phyloP scores from a whole-genome alignment of 2,797 vertebrate genomes.

The Lophura swinhoii region DNA sequence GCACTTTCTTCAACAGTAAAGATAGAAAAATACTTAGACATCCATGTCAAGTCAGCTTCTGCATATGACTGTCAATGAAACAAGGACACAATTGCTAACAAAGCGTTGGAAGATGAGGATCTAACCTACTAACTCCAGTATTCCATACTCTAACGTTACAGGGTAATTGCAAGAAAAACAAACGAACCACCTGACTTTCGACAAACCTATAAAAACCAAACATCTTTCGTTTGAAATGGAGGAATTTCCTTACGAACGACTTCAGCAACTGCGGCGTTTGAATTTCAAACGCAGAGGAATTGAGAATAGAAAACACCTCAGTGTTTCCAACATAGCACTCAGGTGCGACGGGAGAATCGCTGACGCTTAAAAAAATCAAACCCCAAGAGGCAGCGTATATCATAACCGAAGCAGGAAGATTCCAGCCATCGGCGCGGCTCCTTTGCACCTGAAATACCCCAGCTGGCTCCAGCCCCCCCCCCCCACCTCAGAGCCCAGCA shows the following conservation, averaged over 20 bases:
- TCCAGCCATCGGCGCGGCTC: too few species aligned
- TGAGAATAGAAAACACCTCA: not conserved
- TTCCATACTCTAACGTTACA: accelerated
- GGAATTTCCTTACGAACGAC: not conserved
- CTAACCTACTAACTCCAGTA: not conserved
- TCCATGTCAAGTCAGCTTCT: not conserved
- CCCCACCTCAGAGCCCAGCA: too few species aligned
- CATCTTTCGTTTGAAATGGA: not conserved
- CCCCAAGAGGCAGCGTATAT: accelerated
- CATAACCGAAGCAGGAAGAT: too few species aligned
- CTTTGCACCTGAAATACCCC: too few species aligned
- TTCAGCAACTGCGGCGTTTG: accelerated
- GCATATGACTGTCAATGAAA: not conserved
- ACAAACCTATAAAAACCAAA: not conserved
- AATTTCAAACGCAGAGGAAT: not conserved
- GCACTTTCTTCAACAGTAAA: not conserved
- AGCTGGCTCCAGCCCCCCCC: too few species aligned
- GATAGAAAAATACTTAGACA: not conserved
- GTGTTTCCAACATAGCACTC: accelerated
- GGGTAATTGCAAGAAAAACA: not conserved
- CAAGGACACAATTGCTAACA: not conserved
- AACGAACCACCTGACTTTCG: not conserved
- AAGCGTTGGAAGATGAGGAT: not conserved
- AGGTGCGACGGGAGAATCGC: accelerated
- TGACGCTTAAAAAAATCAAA: not conserved